Evolutionary conservation across 2,113 vertebrate species (phyloP), one percentile per base, ranked within the genome.

Genomic region (Laterallus jamaicensis): DNA sequence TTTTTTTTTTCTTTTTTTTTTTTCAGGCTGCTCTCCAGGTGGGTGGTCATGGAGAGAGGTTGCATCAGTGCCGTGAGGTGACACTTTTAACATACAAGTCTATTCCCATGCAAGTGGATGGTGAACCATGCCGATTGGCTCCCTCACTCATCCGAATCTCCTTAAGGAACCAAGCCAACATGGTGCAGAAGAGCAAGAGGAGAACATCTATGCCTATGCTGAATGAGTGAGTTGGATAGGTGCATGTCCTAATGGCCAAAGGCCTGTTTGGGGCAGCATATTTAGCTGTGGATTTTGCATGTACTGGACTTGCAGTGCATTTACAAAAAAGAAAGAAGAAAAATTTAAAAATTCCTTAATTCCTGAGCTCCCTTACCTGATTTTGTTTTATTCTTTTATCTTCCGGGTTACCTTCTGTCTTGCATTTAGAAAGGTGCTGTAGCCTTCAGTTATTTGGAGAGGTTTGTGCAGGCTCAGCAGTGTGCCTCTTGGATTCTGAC

Each of bases 161-260:
- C 78, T 47, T 98, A 32, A 97, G 98, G 93, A 98, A 98, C 86
- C 98, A 98, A 91, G 98, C 98, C 95, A 98, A 98, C 82, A 98
- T 98, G 98, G 98, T 98, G 32, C 98, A 98, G 97, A 98, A 98
- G 71, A 98, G 98, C 98, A 98, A 98, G 97, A 97, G 98, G 94
- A 98, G 98, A 67, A 98, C 98, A 0, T 98, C 98, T 17, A 98
- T 98, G 98, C 98, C 98, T 90, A 96, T 98, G 84, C 96, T 98
- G 67, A 98, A 98, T 85, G 98, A 98, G 98, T 98, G 97, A 98
- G 98, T 98, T 88, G 58, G 88, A 92, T 25, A 77, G 15, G 35
- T 92, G 93, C 86, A 82, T 93, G 92, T 91, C 70, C 63, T 88
- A 42, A 50, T 13, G 47, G 70, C 39, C 28, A 19, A 28, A 78